Conservation (phyloP, 2,888 invertebrate species). For the Hoplodrina ambigua region DNA sequence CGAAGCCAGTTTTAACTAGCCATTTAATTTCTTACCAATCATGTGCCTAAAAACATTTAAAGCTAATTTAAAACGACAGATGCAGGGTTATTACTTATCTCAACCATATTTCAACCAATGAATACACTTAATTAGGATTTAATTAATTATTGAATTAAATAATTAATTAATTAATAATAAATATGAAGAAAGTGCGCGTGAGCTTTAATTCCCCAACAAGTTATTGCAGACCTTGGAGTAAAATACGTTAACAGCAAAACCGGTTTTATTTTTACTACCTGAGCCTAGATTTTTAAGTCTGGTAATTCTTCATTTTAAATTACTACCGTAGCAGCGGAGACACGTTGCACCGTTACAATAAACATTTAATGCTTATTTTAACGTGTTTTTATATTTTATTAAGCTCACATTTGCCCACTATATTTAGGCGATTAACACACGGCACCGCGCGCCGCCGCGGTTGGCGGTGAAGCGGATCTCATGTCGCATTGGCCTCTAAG, state of each 20-base stretch:
- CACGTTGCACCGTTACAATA: conserved; percentile 23
- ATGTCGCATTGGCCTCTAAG: too few species aligned
- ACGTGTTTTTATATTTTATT: too few species aligned
- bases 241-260: conserved; percentile 38
- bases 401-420: too few species aligned
- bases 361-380: conserved; percentile 3
- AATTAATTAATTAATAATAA: conserved; percentile 32
- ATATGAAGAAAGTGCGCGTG: conserved; percentile 36
- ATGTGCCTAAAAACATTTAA: background rate
- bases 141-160: conserved; percentile 1
- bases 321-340: conserved; percentile 24
- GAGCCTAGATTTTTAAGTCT: conserved; percentile 38
- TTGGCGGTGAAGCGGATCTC: too few species aligned
- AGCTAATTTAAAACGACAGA: background rate
- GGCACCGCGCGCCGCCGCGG: too few species aligned
- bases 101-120: conserved; percentile 2
- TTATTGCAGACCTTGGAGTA: conserved; percentile 43
- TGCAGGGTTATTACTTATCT: background rate
- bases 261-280: conserved; percentile 30
- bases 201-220: conserved; percentile 33
- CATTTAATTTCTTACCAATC: background rate
- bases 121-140: conserved; percentile 11
- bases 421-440: too few species aligned
- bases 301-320: conserved; percentile 22
- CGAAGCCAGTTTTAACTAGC: background rate